Base-by-base conservation (phyloP, 2,797 vertebrate species). In the Oceanodroma leucorhoa region DNA sequence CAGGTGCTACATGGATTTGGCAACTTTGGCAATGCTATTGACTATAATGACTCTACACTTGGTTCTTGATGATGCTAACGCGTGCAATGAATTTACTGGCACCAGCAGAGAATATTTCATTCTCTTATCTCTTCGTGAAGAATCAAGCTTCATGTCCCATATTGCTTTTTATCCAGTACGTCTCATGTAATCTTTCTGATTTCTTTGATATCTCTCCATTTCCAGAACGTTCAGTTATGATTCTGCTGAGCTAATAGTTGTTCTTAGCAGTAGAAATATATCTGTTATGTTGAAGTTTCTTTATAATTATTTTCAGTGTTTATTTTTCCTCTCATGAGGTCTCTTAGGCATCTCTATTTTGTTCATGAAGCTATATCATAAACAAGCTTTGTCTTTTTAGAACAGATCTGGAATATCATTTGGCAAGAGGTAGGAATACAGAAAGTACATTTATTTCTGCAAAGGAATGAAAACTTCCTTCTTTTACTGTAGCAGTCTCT, bases 1-100 rank as follows among this genome's bases (percentile, higher is more conserved):
- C 76, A 94, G 82, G 91, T 93, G 72, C 23, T 94, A 45, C 36
- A 86, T 23, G 40, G 11, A 18, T 88, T 96, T 96, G 91, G 92
- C 65, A 91, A 66, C 84, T 95, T 95, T 94, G 76, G 54, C 61
- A 88, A 8, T 36, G 27, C 24, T 81, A 19, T 81, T 93, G 80
- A 82, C 79, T 90, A 6, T 89, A 91, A 93, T 72, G 79, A 72
- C 51, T 88, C 72, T 69, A n/a, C 76, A 66, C 76, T 96, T 90
- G 61, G 58, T 96, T 29, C 32, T 75, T 90, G 85, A 76, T n/a
- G 40, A 72, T 96, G 93, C 71, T 82, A 88, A 90, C 0, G 0
- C 0, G 0, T 72, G 43, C 53, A 76, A 36, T 82, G 60, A 83
- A 67, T 86, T 91, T 83, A 73, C 54, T 94, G 87, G 65, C 83